A percentile compares a stretch with the other conserved stretches of the same genome.
Conservation (phyloP, 2,797 vertebrate genomes). For the Danio tinwini region DNA sequence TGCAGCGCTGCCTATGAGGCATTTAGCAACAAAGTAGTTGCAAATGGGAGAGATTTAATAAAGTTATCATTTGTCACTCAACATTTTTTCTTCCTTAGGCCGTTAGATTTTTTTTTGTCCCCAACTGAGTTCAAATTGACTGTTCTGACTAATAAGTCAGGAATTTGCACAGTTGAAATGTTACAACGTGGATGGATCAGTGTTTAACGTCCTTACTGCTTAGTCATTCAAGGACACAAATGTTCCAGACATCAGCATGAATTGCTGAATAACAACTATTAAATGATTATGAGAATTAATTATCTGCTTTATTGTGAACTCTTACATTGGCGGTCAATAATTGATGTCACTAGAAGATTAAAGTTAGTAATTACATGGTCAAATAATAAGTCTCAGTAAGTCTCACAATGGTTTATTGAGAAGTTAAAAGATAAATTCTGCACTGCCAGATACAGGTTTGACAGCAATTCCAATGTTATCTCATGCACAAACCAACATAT, state of each 20-base stretch:
- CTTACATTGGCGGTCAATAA: not conserved
- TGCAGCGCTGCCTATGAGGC: no score
- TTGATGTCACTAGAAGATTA: not conserved
- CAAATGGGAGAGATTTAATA: constrained; percentile 23
- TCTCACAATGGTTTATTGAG: no score
- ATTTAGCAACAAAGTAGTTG: constrained; percentile 41
- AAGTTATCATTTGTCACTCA: constrained; percentile 35
- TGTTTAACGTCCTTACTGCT: not conserved
- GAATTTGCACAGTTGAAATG: constrained; percentile 25
- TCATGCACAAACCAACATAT: no score
- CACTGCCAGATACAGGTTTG: no score
- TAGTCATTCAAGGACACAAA: constrained; percentile 4
- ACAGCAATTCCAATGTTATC: no score
- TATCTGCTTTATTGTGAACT: not conserved
- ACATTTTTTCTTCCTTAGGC: constrained; percentile 34
- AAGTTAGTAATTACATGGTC: not conserved
- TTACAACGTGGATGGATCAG: not conserved
- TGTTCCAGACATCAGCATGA: not conserved
- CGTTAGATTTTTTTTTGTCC: constrained; percentile 37
- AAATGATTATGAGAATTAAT: constrained; percentile 1
- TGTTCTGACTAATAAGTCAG: constrained; percentile 20
- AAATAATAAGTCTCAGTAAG: not conserved
- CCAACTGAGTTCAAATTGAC: constrained; percentile 63
- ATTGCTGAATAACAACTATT: not conserved
- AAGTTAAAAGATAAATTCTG: no score